phyloP scores from a whole-genome alignment of 2,113 vertebrate species.

The Vireo altiloquus region DNA sequence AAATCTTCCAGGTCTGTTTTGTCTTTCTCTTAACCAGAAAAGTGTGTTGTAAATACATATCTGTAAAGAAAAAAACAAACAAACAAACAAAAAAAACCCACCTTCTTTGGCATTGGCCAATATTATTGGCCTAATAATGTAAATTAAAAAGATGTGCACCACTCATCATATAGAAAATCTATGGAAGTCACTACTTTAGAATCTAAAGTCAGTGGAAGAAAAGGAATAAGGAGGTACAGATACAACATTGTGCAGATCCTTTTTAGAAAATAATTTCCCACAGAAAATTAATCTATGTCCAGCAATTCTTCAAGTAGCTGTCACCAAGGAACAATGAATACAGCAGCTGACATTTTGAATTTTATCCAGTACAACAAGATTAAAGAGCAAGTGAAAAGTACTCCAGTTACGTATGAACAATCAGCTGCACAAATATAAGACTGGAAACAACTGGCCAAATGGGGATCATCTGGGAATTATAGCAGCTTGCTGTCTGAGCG shows the following conservation, averaged over 20 bases:
- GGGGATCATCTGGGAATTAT: constrained; percentile 38
- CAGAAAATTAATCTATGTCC: background rate
- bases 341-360: background rate
- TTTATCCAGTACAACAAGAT: constrained; percentile 16
- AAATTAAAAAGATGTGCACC: background rate
- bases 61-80: background rate
- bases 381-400: constrained; percentile 18
- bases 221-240: background rate
- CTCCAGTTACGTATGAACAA: background rate
- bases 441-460: constrained; percentile 8
- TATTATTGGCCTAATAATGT: background rate
- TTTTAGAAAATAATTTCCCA: background rate
- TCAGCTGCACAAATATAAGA: constrained; percentile 44
- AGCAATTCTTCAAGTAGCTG: background rate
- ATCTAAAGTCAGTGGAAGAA: background rate
- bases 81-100: too few relatives aligned
- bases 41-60: background rate
- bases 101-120: background rate
- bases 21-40: background rate
- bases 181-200: background rate
- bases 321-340: background rate
- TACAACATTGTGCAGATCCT: background rate
- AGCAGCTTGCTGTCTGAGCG: constrained; percentile 4
- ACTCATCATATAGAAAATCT: background rate
- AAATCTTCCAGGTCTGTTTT: background rate